Percentiles rank a stretch among this genome's conserved stretches.
Conservation (phyloP, 1,140 invertebrate species). For the Marisa cornuarietis region DNA sequence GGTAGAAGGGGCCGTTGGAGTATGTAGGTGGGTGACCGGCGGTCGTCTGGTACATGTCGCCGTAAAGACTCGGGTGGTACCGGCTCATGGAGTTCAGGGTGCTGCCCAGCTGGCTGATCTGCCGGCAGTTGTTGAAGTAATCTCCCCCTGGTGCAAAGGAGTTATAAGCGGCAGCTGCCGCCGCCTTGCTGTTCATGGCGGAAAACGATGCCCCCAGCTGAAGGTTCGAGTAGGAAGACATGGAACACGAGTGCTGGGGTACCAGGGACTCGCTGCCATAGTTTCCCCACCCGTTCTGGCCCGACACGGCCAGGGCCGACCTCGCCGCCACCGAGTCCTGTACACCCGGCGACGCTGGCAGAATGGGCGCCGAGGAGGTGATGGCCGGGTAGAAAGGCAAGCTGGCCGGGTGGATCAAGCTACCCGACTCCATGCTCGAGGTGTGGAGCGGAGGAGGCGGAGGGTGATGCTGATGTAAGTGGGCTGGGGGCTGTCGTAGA, state of each 20-base stretch:
- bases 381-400: slow-evolving; percentile 53
- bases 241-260: slow-evolving; percentile 58
- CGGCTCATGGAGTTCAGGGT: slow-evolving; percentile 57
- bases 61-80: slow-evolving; percentile 58
- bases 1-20: slow-evolving; percentile 58
- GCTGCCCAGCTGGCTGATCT: slow-evolving; percentile 55
- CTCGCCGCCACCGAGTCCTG: slow-evolving; percentile 27
- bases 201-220: slow-evolving; percentile 57
- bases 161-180: slow-evolving; percentile 33
- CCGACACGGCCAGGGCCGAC: slow-evolving; percentile 45
- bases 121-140: slow-evolving; percentile 59
- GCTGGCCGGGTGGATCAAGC: slow-evolving; percentile 52
- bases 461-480: slow-evolving; percentile 23
- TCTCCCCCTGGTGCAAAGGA: slow-evolving; percentile 43
- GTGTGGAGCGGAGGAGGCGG: slow-evolving; percentile 19
- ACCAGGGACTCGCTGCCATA: slow-evolving; percentile 51
- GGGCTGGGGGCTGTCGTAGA: neutral
- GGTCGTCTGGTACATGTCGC: slow-evolving; percentile 56
- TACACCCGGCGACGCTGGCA: slow-evolving; percentile 47
- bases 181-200: slow-evolving; percentile 57
- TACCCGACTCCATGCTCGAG: slow-evolving; percentile 48
- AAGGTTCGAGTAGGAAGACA: slow-evolving; percentile 60
- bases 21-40: slow-evolving; percentile 54
- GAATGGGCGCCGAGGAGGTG: slow-evolving; percentile 48
- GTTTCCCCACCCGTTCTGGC: slow-evolving; percentile 57